Conservation (phyloP, 2,888 invertebrate genomes). For the Spicauda simplicius region DNA sequence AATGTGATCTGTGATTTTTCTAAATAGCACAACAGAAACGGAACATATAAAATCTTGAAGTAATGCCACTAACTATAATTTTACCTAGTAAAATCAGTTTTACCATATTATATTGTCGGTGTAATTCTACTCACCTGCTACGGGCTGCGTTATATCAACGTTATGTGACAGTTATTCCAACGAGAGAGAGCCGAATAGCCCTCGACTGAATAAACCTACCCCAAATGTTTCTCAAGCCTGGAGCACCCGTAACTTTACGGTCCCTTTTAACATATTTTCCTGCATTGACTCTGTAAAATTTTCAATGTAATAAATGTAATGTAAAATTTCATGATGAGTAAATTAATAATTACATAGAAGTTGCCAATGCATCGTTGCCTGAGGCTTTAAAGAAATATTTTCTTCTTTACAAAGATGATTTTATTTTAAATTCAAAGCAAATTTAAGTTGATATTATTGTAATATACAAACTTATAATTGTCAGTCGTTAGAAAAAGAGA, state of each 20-base stretch:
- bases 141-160: slow-evolving; percentile 65
- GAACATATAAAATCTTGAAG: slow-evolving; percentile 34
- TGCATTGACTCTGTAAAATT: background rate
- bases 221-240: slow-evolving; percentile 48
- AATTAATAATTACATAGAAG: too few relatives aligned
- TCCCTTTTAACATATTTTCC: slow-evolving; percentile 4
- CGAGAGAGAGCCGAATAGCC: slow-evolving; percentile 62
- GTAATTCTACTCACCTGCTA: slow-evolving; percentile 47
- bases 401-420: too few relatives aligned
- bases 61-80: slow-evolving; percentile 21
- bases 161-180: slow-evolving; percentile 77
- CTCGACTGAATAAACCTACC: slow-evolving; percentile 65
- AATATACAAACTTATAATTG: too few relatives aligned
- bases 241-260: background rate
- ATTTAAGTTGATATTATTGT: too few relatives aligned
- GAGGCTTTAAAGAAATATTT: too few relatives aligned
- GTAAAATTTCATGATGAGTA: too few relatives aligned
- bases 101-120: slow-evolving; percentile 37
- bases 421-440: too few relatives aligned
- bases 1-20: too few relatives aligned
- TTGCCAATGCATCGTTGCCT: too few relatives aligned
- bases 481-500: too few relatives aligned
- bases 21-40: too few relatives aligned
- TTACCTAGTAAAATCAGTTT: slow-evolving; percentile 46
- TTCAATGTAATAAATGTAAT: too few relatives aligned